Evolutionary conservation across 2,797 vertebrate species (phyloP), one percentile per base, ranked within the genome.

Genomic region (Siniperca undulata): DNA sequence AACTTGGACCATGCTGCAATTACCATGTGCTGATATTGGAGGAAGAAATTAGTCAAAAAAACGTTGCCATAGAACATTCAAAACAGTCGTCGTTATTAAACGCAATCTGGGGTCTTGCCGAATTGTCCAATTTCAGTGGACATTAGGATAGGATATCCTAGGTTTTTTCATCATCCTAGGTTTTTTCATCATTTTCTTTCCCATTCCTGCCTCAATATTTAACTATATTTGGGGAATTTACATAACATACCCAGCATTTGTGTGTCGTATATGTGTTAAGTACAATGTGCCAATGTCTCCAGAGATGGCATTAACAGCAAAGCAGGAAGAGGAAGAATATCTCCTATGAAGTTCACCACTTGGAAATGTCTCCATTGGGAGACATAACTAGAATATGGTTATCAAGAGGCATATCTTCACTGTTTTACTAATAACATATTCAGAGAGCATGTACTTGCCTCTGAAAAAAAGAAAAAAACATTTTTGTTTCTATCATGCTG

Each of bases 301-400:
- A 17, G 42, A 52, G 65, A 40, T 22, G 38, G 44, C 30, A 22
- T 62, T 20, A 42, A 27, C 2, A 30, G 53, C 3, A 56, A 50
- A 65, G 50, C 40, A 36, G 44, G 9, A 27, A 46, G n/a, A 68
- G 9, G 34, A 20, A 53, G 0, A 59, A 50, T 12, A 59, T 44
- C 6, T 67, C 3, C 9, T 8, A 17, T 11, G 48, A 61, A 8
- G 14, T 50, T 73, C 53, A 42, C 3, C 27, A 30, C 14, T 14
- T 24, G n/a, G 19, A 68, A 71, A 66, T 67, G 30, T 30, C 61
- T 67, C 22, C 50, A 42, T 42, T 72, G 38, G 68, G 78, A 62
- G 6, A 44, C 40, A 42, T 48, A 9, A 14, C 11, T 14, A 55
- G 48, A 56, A 68, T 27, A 40, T n/a, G 1, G 9, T 27, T 34